Evolutionary conservation across 2,113 vertebrate genomes (phyloP).

Genomic region (Tyto alba): DNA sequence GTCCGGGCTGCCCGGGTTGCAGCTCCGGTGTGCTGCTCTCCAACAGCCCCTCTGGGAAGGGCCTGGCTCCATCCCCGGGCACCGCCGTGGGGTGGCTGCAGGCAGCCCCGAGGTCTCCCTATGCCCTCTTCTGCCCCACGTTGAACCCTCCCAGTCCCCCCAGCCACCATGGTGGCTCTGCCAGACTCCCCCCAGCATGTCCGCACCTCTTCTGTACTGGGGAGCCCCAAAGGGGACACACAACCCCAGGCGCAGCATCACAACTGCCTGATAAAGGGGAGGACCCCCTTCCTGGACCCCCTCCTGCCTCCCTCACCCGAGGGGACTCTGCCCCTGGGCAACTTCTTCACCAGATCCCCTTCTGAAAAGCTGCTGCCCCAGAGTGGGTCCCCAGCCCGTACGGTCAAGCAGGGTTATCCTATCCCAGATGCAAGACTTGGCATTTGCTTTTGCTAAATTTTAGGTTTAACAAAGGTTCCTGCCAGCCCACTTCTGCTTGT

Average conservation of each 20-base stretch:
- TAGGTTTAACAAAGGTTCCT: not conserved
- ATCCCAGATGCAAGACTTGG: not conserved
- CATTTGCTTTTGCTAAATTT: not conserved
- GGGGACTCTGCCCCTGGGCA: too few relatives aligned
- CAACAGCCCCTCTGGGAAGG: not conserved
- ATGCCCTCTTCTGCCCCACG: not conserved
- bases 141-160: too few relatives aligned
- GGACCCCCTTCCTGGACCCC: not conserved
- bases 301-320: not conserved
- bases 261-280: not conserved
- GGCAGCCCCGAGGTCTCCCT: not conserved
- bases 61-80: not conserved
- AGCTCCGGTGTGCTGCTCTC: not conserved
- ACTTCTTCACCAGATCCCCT: not conserved
- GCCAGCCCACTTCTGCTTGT: not conserved
- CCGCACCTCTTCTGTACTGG: not conserved
- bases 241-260: not conserved
- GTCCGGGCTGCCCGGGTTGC: fast-evolving
- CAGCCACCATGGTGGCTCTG: not conserved
- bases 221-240: not conserved
- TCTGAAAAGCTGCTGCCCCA: not conserved
- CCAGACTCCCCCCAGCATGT: not conserved
- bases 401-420: fast-evolving
- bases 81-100: too few relatives aligned
- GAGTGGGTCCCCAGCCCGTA: fast-evolving